Base-by-base conservation (phyloP, 1,140 invertebrate species). In the Pseudoatta argentina region DNA sequence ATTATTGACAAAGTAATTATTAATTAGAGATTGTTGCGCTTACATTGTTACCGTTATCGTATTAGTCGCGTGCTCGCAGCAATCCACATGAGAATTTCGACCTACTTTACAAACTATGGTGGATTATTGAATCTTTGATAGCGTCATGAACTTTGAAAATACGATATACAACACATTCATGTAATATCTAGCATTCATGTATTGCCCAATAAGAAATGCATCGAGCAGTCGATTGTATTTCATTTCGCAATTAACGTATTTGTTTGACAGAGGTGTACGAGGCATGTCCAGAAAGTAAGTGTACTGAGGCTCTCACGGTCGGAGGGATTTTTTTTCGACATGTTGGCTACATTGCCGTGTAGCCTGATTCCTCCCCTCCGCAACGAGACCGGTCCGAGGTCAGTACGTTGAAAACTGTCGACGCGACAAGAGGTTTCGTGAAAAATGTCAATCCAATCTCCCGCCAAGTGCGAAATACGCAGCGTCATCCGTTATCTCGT, bases 111-210 rank as follows among this genome's bases (percentile, higher is more conserved):
- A 57, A 85, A 69, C 81, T 77, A 57, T n/a, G 51, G 24, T 7
- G 24, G 53, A 21, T 88, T 88, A 89, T 89, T 88, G 81, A 79
- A 89, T 89, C 88, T 86, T 88, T 88, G 87, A 88, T 89, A 76
- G n/a, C 1, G 59, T 72, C 76, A 30, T 24, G 12, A 72, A 79
- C 67, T 88, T 75, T 51, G 57, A 27, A 85, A 86, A 86, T 44
- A 61, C 75, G 30, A 61, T 59, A 16, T 86, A 67, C 59, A 48
- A 5, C 12, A 48, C n/a, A 14, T 79, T 21, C 18, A 44, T 10
- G 44, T 55, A 53, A 75, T 85, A 39, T 67, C 55, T 8, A 53
- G 53, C 21, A 18, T 81, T 79, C 5, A 18, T 21, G 51, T 16
- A n/a, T 61, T 51, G 55, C 34, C 4, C 55, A 18, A 63, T 61